Base-by-base conservation (phyloP, 2,888 invertebrate genomes). In the Aleiodes testaceus region DNA sequence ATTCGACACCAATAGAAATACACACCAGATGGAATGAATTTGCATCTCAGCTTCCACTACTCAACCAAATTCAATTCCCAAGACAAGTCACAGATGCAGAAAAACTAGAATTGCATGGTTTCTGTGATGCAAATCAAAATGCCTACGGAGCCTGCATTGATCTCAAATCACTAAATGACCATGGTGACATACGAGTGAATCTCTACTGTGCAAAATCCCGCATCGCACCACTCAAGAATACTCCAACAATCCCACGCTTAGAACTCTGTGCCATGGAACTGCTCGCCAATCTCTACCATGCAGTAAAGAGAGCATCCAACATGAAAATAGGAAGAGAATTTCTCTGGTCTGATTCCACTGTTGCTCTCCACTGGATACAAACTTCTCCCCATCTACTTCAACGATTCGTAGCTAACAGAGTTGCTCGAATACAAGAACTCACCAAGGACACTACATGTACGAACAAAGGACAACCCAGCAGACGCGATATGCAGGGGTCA, bases 131-230 rank as follows among this genome's bases (percentile, higher is more conserved):
- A 0, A 77, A 75, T 11, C 67, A 72, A 20, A 66, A 9, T 12
- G 77, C 72, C 0, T 79, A 77, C n/a, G 77, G 76, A 45, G 77
- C 77, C 0, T 75, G 75, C n/a, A 45, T 80, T 0, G 80, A 79
- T 44, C 3, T 77, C 2, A 44, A 67, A 9, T 71, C 70, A 11
- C 50, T 11, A 0, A 36, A 74, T 49, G 9, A 52, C 2, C 7
- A 36, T 0, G 71, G 72, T 0, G 3, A 45, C 3, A 16, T 30
- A 1, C 2, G 12, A 0, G 30, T 72, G 0, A 26, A 66, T 0
- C 67, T 78, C 1, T 12, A 76, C 0, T 78, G 78, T 12, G 64
- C 77, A 0, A 78, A 78, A 53, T 75, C 78, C 4, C 68, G 73
- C 55, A 71, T 73, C 0, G 72, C 72, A 9, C 75, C 72, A 1